Percentiles rank a stretch among this genome's conserved stretches.
These are phyloP conservation scores for Pammene aurita DNA, from an alignment of 2,888 invertebrate species.

Conservation along the genomic window DNA sequence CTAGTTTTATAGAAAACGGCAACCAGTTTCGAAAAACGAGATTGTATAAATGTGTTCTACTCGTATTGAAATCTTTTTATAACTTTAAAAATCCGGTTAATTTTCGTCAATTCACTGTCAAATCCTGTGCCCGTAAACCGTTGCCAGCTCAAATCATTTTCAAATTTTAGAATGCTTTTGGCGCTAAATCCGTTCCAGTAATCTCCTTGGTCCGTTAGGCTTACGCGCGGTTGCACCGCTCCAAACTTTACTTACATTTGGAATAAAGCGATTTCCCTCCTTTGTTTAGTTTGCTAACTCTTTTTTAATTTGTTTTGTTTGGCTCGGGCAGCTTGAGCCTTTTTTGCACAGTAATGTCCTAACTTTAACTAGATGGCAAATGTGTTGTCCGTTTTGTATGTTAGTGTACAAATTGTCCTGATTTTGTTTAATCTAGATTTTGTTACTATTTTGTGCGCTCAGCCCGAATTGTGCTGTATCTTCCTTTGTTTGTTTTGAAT, in stretches of 20 bases:
- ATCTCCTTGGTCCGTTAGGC: conserved; percentile 47
- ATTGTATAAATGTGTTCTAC: no score
- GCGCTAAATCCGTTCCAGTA: conserved; percentile 35
- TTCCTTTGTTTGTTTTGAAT: no score
- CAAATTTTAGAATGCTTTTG: conserved; percentile 21
- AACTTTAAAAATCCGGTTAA: no score
- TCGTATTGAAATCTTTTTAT: no score
- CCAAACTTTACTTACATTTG: conserved; percentile 44
- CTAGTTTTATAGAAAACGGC: no score
- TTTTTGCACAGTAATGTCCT: conserved; percentile 14
- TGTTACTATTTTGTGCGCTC: not conserved
- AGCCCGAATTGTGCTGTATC: no score
- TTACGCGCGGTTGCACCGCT: conserved; percentile 44
- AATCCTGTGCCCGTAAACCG: no score
- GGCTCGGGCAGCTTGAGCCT: not conserved
- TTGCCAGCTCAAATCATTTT: not conserved
- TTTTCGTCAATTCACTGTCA: no score
- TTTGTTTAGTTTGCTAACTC: conserved; percentile 27
- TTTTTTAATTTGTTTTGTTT: conserved; percentile 31
- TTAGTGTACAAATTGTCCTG: not conserved
- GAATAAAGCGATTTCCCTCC: conserved; percentile 38
- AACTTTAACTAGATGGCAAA: conserved; percentile 19
- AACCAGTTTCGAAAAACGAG: no score
- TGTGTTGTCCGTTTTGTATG: conserved; percentile 3
- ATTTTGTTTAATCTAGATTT: not conserved